A percentile compares a stretch with the other conserved stretches of the same genome.
Evolutionary conservation across 2,888 invertebrate genomes (phyloP).

Genomic region (Antitype chi): DNA sequence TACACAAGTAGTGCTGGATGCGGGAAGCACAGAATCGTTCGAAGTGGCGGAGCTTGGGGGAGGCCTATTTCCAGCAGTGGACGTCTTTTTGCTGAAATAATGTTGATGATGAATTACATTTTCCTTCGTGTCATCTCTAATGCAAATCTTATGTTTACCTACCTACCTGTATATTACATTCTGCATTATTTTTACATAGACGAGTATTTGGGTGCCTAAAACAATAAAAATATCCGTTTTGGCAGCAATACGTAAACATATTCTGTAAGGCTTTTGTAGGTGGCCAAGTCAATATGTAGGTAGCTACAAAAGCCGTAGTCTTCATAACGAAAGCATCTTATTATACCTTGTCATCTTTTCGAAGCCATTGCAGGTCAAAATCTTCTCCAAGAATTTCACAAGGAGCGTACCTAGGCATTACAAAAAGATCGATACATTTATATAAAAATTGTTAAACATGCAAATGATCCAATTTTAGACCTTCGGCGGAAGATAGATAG

Average conservation of each 20-base stretch:
- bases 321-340: not conserved
- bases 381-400: not conserved
- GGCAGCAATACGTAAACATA: not conserved
- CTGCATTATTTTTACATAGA: not conserved
- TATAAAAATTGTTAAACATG: not conserved
- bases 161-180: not conserved
- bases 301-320: not conserved
- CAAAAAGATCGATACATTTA: not conserved
- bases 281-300: not conserved
- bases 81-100: too few relatives aligned
- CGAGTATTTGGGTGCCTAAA: not conserved
- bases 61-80: too few relatives aligned
- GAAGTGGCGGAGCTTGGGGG: too few relatives aligned
- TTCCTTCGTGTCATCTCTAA: not conserved
- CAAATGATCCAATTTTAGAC: not conserved
- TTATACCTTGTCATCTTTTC: not conserved
- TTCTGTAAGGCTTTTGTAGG: not conserved
- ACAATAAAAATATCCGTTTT: not conserved
- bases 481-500: not conserved
- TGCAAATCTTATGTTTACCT: too few relatives aligned
- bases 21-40: too few relatives aligned
- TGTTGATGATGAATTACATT: not conserved
- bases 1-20: too few relatives aligned
- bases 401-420: not conserved
- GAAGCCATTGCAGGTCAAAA: not conserved